phyloP scores from a whole-genome alignment of 2,113 vertebrate species.

The Callaeas wilsoni region DNA sequence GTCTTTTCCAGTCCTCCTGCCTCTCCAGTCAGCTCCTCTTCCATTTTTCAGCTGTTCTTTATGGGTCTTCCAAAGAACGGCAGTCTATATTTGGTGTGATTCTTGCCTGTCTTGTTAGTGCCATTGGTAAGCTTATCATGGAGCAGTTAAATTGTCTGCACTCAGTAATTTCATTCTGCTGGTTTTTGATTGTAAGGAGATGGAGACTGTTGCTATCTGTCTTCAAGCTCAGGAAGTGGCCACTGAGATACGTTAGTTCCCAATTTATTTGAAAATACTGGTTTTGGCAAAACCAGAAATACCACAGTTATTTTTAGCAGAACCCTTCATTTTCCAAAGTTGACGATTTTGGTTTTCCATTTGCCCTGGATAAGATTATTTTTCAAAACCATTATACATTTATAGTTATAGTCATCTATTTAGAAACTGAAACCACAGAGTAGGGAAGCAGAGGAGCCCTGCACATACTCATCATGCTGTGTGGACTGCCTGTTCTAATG shows the following conservation, averaged over 20 bases:
- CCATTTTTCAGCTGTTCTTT: not conserved
- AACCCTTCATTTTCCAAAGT: not conserved
- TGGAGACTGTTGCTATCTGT: not conserved
- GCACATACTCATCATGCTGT: not conserved
- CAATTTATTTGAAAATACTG: not conserved
- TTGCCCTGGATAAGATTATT: not conserved
- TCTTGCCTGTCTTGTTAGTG: not conserved
- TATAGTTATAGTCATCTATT: not conserved
- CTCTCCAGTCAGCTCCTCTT: not conserved
- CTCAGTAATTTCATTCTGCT: not conserved
- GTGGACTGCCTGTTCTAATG: rapidly evolving
- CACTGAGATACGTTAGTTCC: not conserved
- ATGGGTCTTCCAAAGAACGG: not conserved
- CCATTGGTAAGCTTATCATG: not conserved
- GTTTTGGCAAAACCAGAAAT: not conserved
- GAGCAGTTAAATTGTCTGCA: not conserved
- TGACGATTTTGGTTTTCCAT: slow-evolving; percentile 30
- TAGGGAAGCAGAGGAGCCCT: not conserved
- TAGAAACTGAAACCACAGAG: not conserved
- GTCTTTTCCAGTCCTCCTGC: not conserved
- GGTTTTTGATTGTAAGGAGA: not conserved
- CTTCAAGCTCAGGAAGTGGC: not conserved
- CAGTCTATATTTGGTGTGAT: not conserved
- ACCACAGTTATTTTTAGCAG: slow-evolving; percentile 22
- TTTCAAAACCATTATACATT: not conserved